Evolutionary conservation across 1,140 invertebrate species (phyloP).

Genomic region (Chironomus striatipennis): DNA sequence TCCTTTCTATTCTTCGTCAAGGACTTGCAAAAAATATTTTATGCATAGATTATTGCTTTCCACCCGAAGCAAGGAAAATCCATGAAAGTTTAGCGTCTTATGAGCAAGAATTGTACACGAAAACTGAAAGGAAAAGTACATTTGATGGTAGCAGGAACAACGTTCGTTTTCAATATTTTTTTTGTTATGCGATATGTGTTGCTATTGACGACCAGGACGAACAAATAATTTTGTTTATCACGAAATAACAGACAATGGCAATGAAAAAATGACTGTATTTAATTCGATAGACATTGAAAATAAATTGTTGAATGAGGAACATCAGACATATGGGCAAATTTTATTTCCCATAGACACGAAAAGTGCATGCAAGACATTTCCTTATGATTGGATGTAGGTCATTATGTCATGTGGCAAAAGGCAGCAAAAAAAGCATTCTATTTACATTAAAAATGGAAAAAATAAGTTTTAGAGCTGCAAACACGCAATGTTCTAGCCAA

Average conservation of each 20-base stretch:
- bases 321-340: neutral
- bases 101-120: neutral
- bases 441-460: constrained; percentile 3
- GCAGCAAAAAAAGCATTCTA: neutral
- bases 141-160: no score
- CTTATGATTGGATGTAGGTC: neutral
- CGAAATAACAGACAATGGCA: constrained; percentile 5
- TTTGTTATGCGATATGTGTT: neutral
- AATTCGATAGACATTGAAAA: neutral
- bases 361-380: neutral
- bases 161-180: neutral
- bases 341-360: neutral
- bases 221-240: neutral
- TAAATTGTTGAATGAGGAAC: neutral
- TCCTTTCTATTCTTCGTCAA: neutral
- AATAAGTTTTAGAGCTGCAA: neutral
- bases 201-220: neutral
- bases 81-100: neutral
- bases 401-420: neutral
- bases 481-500: neutral
- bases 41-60: neutral
- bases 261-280: neutral
- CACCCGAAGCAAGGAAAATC: neutral
- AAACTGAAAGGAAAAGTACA: neutral
- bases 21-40: neutral